Base-by-base conservation (phyloP, 2,888 invertebrate species). In the Chymomyza caudatula region DNA sequence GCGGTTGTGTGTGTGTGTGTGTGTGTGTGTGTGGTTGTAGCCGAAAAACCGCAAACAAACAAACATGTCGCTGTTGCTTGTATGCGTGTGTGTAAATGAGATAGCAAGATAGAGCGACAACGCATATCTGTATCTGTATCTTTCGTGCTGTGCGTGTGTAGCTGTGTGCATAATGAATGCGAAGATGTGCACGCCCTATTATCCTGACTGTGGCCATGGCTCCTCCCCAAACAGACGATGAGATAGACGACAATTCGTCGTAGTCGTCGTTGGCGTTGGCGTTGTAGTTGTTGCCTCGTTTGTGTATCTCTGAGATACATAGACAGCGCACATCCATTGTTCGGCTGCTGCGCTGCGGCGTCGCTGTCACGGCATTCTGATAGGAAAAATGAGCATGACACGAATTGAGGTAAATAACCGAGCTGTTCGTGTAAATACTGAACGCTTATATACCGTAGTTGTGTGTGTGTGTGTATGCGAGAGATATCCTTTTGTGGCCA, bases 131-230 rank as follows among this genome's bases (percentile, higher is more conserved):
- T 58, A 64, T 42, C 22, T 20, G 57, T 47, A 47, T 69, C 54
- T 52, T 17, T 49, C 29, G 37, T 51, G n/a, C n/a, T 61, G 59
- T 55, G 59, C 58, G 54, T 70, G 56, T 64, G 61, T 64, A 44
- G 68, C 63, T 67, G 64, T 78, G 78, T 86, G 79, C 73, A 87
- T 84, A 88, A 85, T 88, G 79, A 79, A 87, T 84, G 80, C 76
- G 81, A 88, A 84, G 89, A 88, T 85, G 86, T 89, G 80, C 79
- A 86, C 90, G 90, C 89, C 89, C 88, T 88, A 82, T 85, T 88
- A 87, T 89, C 88, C 86, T 87, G 81, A 56, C 42, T 42, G 20
- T 44, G 44, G 62, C 53, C 65, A 51, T 83, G 65, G 78, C 78
- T 86, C 85, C 85, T 82, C 85, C 86, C 85, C 68, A 63, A 68